These are phyloP conservation scores for Heliconius sara DNA, from an alignment of 2,888 invertebrate genomes.

Conservation along the genomic window DNA sequence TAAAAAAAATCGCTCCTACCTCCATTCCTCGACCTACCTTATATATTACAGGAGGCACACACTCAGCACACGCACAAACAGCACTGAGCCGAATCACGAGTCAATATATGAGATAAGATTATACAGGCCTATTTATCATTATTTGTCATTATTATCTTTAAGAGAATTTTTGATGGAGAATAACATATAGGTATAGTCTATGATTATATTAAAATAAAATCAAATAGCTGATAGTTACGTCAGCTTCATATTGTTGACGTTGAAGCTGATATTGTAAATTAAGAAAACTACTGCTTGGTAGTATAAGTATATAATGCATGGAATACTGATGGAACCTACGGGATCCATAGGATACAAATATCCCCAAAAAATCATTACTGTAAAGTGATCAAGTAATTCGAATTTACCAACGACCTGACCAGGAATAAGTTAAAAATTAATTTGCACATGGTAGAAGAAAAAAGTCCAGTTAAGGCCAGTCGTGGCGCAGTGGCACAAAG, in stretches of 20 bases:
- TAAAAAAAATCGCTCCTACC: background rate
- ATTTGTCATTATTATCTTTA: slow-evolving; percentile 15
- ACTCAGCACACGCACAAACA: slow-evolving; percentile 32
- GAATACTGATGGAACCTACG: too few species aligned
- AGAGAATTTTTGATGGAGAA: slow-evolving; percentile 7
- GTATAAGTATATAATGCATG: too few species aligned
- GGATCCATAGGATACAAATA: too few species aligned
- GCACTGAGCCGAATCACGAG: slow-evolving; percentile 48
- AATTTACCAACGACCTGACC: too few species aligned
- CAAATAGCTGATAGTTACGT: background rate
- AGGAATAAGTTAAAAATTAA: too few species aligned
- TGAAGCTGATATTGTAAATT: too few species aligned
- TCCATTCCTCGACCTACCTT: slow-evolving; percentile 7
- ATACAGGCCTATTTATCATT: slow-evolving; percentile 23
- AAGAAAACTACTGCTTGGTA: too few species aligned
- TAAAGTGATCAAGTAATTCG: too few species aligned
- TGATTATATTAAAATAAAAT: background rate
- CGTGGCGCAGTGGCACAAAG: too few species aligned
- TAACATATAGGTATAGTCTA: background rate
- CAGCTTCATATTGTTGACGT: background rate
- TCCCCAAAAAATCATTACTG: too few species aligned
- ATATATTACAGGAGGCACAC: slow-evolving; percentile 8
- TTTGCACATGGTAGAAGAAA: too few species aligned
- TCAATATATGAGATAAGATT: slow-evolving; percentile 45
- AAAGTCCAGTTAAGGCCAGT: too few species aligned